Evolutionary conservation across 2,888 invertebrate genomes (phyloP).

Genomic region (Idaea biselata): DNA sequence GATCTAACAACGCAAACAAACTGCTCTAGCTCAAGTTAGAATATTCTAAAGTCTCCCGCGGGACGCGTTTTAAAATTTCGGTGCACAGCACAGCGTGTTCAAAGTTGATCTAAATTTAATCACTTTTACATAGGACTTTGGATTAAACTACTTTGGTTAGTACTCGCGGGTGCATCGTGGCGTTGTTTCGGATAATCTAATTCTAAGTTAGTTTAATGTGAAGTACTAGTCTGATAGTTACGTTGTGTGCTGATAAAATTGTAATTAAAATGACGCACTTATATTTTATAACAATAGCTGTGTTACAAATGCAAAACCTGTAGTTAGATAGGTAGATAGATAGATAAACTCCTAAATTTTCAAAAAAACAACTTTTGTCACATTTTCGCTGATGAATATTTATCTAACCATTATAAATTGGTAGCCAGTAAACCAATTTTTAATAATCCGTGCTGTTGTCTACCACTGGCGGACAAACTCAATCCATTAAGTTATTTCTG

Average conservation of each 20-base stretch:
- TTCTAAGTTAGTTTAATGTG: background rate
- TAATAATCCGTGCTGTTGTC: too few species aligned
- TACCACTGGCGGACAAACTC: too few species aligned
- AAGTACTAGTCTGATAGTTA: background rate
- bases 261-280: background rate
- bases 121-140: background rate
- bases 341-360: too few species aligned
- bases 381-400: too few species aligned
- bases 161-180: background rate
- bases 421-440: too few species aligned
- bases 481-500: too few species aligned
- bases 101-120: background rate
- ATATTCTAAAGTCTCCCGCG: background rate
- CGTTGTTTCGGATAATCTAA: background rate
- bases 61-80: background rate
- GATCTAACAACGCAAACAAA: background rate
- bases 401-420: too few species aligned
- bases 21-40: background rate
- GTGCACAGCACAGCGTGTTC: background rate
- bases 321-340: too few species aligned
- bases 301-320: too few species aligned
- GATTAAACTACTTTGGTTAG: background rate
- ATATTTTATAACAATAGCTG: too few species aligned
- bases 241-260: background rate
- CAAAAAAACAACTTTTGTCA: too few species aligned